Base-by-base conservation (phyloP, 92 coral and sea anemone genomes). In the Chrysogorgia sp. region DNA sequence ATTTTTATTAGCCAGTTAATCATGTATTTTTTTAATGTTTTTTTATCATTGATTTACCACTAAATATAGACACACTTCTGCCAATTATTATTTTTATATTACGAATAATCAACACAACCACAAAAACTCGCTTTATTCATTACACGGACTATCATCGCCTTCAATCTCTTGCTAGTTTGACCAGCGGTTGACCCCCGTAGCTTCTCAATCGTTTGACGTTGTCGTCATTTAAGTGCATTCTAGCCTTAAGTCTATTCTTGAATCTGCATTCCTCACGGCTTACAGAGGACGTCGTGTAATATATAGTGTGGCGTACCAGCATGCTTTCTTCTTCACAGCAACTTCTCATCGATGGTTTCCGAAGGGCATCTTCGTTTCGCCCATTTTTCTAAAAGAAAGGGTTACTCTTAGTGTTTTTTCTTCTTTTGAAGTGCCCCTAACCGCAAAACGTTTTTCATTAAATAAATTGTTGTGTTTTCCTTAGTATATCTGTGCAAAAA, bases 241-340 rank as follows among this genome's bases (percentile, higher is more conserved):
- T 34, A 20, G 72, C 72, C 53, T 69, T 69, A 47, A 69, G 76
- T 69, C 48, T 69, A 45, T 69, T 49, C 55, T 34, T 29, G 59
- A 69, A 60, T 60, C 60, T 25, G 76, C 60, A 47, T 49, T 69
- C 76, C 59, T 45, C 59, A 21, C 76, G 45, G 15, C 59, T 37
- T 60, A 47, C 28, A 1, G 76, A 69, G 17, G 76, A 69, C 23
- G 76, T 31, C 1, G 76, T 26, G 23, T 69, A 69, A 34, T 69
- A 69, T 45, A 41, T 30, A 69, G 40, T 69, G 32, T 69, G 76
- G 26, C 76, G 76, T 45, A 69, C 76, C 76, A 69, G 24, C 40
- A 31, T 19, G 17, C 19, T 30, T 13, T 68, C 75, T 3, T 47
- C 59, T 0, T 45, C 58, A 40, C 55, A n/a, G n/a, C n/a, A 34